These are phyloP conservation scores for Vesta saturnalis DNA, from an alignment of 2,888 invertebrate genomes.

Conservation along the genomic window DNA sequence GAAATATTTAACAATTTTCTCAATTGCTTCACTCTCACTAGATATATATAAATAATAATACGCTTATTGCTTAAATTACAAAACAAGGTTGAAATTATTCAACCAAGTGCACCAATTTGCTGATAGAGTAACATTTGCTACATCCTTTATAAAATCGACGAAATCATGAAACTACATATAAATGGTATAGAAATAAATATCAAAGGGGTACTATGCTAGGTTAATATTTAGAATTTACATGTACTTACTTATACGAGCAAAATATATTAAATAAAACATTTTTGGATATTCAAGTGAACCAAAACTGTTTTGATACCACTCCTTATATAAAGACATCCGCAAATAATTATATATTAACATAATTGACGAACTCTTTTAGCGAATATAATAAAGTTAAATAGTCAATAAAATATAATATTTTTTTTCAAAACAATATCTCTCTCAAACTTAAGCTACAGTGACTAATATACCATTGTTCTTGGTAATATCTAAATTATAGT, in stretches of 20 bases:
- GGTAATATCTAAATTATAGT: not conserved
- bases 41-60: constrained; percentile 14
- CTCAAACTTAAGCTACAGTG: not conserved
- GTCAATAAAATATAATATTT: not conserved
- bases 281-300: not conserved
- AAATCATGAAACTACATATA: not conserved
- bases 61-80: constrained; percentile 28
- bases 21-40: constrained; percentile 23
- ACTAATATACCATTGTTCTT: not conserved
- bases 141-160: not conserved
- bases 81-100: not conserved
- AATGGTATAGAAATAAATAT: constrained; percentile 9
- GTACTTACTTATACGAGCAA: not conserved
- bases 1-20: not conserved
- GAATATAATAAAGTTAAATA: not conserved
- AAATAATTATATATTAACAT: not conserved
- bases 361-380: too few species aligned
- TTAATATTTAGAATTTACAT: constrained; percentile 5
- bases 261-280: constrained; percentile 2
- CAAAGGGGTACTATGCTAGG: not conserved
- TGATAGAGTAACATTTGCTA: not conserved
- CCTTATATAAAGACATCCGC: too few species aligned
- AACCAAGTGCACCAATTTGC: not conserved
- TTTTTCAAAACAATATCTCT: not conserved
- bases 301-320: constrained; percentile 9